Conservation (phyloP, 2,888 invertebrate species). For the Mamestra brassicae region DNA sequence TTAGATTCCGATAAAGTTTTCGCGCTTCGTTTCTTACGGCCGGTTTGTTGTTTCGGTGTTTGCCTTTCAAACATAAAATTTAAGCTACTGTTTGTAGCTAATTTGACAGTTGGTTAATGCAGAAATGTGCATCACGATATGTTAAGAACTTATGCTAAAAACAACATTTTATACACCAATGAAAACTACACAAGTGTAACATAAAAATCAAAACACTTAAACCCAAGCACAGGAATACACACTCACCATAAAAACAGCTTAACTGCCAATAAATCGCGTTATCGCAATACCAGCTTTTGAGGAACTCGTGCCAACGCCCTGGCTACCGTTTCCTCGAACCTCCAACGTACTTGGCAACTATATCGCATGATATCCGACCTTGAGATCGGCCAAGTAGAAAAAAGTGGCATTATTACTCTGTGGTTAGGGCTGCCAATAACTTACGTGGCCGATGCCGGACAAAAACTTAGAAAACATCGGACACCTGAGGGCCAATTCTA, state of each 20-base stretch:
- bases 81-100: no score
- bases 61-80: no score
- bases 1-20: conserved; percentile 50
- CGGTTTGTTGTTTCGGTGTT: no score
- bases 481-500: no score
- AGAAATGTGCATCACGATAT: neutral
- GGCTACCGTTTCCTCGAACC: conserved; percentile 60
- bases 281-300: conserved; percentile 13
- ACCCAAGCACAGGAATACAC: conserved; percentile 27
- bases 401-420: conserved; percentile 31
- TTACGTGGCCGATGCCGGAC: no score
- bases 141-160: neutral
- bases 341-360: conserved; percentile 41
- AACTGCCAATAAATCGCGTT: conserved; percentile 34
- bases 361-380: conserved; percentile 62
- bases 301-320: conserved; percentile 54
- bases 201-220: conserved; percentile 29
- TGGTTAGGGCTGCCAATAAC: conserved; percentile 20
- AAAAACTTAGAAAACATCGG: no score
- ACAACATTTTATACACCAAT: no score
- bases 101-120: no score
- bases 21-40: conserved; percentile 17
- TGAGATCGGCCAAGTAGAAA: conserved; percentile 39
- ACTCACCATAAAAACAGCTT: conserved; percentile 33
- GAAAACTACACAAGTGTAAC: neutral